Evolutionary conservation across 2,113 vertebrate species (phyloP), one percentile per base, ranked within the genome.

Genomic region (Psephotus haematonotus): DNA sequence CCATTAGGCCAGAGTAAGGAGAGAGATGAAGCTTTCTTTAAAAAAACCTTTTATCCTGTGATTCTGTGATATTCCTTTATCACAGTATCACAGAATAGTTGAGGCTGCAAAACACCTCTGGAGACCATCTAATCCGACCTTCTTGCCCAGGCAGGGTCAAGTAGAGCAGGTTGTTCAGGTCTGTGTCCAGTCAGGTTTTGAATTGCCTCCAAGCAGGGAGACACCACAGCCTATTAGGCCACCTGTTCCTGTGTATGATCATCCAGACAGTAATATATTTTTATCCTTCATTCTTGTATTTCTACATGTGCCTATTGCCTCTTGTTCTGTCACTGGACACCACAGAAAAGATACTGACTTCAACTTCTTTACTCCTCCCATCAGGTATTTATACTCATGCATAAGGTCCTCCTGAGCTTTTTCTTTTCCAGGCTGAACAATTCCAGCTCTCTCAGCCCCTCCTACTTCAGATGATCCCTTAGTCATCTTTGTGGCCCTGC

Each of bases 111-210:
- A 35, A 2, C 4, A n/a, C 3, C 24, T 37, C n/a, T 60, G 46
- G 17, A 49, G 8, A 65, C 14, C 3, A 2, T 33, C 27, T 47
- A 52, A 25, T 39, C 17, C 0, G 4, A 44, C 13, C 19, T 3
- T 81, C 24, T 10, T 41, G 12, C 12, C 80, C 14, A 65, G 18
- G 8, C 4, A 81, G 44, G 10, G 5, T 35, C 31, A 55, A 19
- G 9, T 24, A 67, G 3, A 55, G 5, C 14, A 49, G 15, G 31
- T 57, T 77, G 7, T 31, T 79, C 29, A 13, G n/a, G 5, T 63
- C 28, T 69, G 3, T 29, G 20, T 37, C 33, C 28, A 50, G 22
- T 39, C 35, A 60, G 10, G 6, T 55, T 85, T 71, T 77, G 18
- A 70, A 71, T 64, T 53, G 27, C 22, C 8, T 81, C 20, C 41